phyloP scores from a whole-genome alignment of 2,888 invertebrate genomes.

The Neoitamus cyanurus region DNA sequence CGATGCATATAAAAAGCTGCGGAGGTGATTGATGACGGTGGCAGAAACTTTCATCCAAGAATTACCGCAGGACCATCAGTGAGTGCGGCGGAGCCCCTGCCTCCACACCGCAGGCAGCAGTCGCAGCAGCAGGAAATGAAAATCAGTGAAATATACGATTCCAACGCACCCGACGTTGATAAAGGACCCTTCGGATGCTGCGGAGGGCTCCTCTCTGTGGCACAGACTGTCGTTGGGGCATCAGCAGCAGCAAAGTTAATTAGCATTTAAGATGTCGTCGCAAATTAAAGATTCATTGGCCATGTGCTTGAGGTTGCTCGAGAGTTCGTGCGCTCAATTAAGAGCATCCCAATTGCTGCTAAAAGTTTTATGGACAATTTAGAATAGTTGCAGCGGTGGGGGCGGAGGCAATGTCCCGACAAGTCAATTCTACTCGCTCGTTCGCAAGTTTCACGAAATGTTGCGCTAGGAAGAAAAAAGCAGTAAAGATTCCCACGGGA shows the following conservation, averaged over 20 bases:
- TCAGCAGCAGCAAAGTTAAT: constrained; percentile 23
- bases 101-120: neutral
- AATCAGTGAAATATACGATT: constrained; percentile 23
- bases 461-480: neutral
- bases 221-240: neutral
- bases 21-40: constrained; percentile 19
- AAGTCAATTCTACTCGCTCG: neutral
- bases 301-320: neutral
- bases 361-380: constrained; percentile 22
- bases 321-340: constrained; percentile 27
- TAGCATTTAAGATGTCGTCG: constrained; percentile 37
- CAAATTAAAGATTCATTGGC: constrained; percentile 36
- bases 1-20: constrained; percentile 29
- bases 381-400: neutral
- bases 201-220: neutral
- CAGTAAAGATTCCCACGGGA: neutral
- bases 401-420: too few species aligned
- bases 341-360: constrained; percentile 21
- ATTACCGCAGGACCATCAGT: constrained; percentile 6
- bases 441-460: neutral
- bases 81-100: neutral
- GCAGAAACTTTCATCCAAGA: constrained; percentile 2
- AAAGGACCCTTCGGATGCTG: neutral
- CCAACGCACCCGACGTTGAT: constrained; percentile 21
- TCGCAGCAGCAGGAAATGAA: constrained; percentile 10